These are phyloP conservation scores for Myzus persicae DNA, from an alignment of 1,140 invertebrate genomes.

Conservation along the genomic window DNA sequence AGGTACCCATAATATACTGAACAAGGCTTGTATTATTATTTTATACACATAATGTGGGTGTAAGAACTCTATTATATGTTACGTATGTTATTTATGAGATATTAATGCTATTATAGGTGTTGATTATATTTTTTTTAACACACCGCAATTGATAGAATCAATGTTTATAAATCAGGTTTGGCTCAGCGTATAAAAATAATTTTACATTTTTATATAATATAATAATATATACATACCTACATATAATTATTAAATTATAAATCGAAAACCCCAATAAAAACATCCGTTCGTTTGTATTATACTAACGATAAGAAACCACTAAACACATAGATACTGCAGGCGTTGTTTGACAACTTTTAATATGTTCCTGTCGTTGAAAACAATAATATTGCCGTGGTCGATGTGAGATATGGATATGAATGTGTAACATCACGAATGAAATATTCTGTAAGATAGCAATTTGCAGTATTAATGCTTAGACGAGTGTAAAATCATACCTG, in stretches of 20 bases:
- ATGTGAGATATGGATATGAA: background rate
- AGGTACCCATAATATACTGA: background rate
- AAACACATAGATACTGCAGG: background rate
- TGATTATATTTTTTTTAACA: background rate
- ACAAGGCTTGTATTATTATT: background rate
- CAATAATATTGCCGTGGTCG: background rate
- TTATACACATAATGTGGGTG: background rate
- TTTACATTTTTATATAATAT: background rate
- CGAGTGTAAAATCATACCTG: background rate
- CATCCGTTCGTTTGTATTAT: background rate
- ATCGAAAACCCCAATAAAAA: background rate
- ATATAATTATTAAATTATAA: background rate
- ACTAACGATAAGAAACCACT: background rate
- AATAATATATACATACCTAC: background rate
- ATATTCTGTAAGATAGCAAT: background rate
- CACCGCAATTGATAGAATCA: background rate
- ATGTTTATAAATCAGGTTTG: background rate
- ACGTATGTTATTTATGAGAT: background rate
- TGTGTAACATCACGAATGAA: background rate
- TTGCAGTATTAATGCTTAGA: background rate
- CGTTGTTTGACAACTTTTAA: background rate
- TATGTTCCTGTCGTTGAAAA: background rate
- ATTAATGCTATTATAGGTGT: background rate
- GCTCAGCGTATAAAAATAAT: background rate
- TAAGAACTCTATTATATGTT: background rate